Evolutionary conservation across 1,140 invertebrate genomes (phyloP).

Genomic region (Drosophila arizonae): DNA sequence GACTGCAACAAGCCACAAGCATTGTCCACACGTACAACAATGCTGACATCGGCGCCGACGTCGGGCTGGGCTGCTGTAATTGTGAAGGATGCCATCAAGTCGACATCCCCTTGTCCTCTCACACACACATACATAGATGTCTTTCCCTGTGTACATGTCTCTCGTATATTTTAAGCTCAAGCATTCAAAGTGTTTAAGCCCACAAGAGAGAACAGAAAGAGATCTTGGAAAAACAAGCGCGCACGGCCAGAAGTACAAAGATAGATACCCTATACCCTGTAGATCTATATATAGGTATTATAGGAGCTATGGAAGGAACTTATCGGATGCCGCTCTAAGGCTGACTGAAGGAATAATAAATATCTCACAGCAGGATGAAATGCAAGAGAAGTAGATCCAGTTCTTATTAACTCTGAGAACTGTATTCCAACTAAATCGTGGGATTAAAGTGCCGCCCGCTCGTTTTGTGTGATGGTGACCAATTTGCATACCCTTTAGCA

Average conservation of each 20-base stretch:
- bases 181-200: constrained; percentile 76
- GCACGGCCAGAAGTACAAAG: too few species aligned
- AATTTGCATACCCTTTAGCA: not conserved
- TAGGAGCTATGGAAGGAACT: too few species aligned
- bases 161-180: constrained; percentile 73
- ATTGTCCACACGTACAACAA: constrained; percentile 69
- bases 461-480: not conserved
- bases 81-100: constrained; percentile 81
- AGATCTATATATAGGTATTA: too few species aligned
- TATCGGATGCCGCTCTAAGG: too few species aligned
- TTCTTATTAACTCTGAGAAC: too few species aligned
- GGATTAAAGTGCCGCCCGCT: too few species aligned
- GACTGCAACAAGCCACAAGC: constrained; percentile 67
- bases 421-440: too few species aligned
- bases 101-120: constrained; percentile 39
- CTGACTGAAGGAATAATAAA: too few species aligned
- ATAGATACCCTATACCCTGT: not conserved
- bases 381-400: too few species aligned
- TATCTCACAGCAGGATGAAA: too few species aligned
- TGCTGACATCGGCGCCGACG: constrained; percentile 19
- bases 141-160: constrained; percentile 26
- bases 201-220: constrained; percentile 27
- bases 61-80: constrained; percentile 62
- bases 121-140: not conserved
- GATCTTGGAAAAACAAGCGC: constrained; percentile 18